Conservation (phyloP, 2,113 vertebrate genomes). For the Oxygymnocypris stewartii region DNA sequence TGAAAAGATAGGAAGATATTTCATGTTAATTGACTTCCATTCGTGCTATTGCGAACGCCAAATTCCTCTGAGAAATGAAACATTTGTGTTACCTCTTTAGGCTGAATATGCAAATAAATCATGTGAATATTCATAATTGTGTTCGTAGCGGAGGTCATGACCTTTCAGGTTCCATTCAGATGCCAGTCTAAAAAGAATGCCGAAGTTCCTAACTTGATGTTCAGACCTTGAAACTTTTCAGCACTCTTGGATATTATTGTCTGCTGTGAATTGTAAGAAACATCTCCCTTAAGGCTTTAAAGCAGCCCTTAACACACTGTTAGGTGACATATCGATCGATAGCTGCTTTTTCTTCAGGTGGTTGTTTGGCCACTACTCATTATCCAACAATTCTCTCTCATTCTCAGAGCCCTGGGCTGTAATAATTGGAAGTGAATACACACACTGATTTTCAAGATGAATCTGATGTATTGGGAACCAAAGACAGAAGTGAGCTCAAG, state of each 20-base stretch:
- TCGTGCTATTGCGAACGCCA: background rate
- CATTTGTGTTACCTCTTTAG: background rate
- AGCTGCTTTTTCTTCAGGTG: conserved; percentile 22
- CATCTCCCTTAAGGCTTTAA: conserved; percentile 33
- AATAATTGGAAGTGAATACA: conserved; percentile 37
- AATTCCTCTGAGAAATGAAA: conserved; percentile 7
- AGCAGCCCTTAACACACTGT: conserved; percentile 21
- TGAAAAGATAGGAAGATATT: conserved; percentile 26
- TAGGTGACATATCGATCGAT: conserved; percentile 36
- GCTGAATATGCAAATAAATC: conserved; percentile 33
- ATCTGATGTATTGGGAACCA: conserved; percentile 2
- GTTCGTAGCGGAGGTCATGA: background rate
- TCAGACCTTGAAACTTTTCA: conserved; percentile 43
- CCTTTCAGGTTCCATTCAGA: conserved; percentile 7
- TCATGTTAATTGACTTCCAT: conserved; percentile 21
- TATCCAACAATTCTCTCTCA: conserved; percentile 29
- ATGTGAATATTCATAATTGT: conserved; percentile 20
- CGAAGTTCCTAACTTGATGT: background rate
- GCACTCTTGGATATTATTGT: conserved; percentile 17
- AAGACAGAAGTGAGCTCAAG: conserved; percentile 14
- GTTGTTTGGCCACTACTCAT: conserved; percentile 29
- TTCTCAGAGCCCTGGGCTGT: background rate
- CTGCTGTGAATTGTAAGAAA: conserved; percentile 30
- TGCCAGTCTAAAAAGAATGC: background rate
- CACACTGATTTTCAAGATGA: background rate